Evolutionary conservation across 2,113 vertebrate genomes (phyloP), one percentile per base, ranked within the genome.

Genomic region (Micronisus gabar): DNA sequence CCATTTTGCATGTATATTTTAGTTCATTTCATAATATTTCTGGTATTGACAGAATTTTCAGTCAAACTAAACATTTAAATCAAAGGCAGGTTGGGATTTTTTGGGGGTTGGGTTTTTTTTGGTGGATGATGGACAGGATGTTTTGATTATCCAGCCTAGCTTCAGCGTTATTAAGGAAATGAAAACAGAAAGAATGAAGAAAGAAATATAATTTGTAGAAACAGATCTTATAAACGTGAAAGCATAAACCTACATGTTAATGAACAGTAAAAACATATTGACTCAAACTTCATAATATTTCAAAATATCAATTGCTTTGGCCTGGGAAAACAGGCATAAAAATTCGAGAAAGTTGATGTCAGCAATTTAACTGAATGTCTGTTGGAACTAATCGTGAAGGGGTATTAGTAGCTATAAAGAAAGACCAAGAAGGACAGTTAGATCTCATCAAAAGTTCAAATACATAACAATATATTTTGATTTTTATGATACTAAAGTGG

Each of bases 201-300:
- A 92, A 73, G 48, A 32, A 95, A 90, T 17, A 22, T 12, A 45
- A 55, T 45, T 78, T 81, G 27, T 66, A 92, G 55, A 94, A 91
- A 55, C 7, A 92, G 30, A 62, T 38, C 18, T 70, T 66, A 62
- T 38, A 88, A 88, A 72, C 6, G 76, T 80, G 9, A 9, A 79
- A 75, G 32, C 25, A 25, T 63, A 23, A 59, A 68, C 11, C 36
- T 36, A 73, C 9, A 36, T 17, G 7, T 48, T 61, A 81, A 85
- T 52, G 11, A 70, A 81, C 2, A 66, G 32, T 74, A 30, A 56
- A 78, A 70, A 13, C 41, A 62, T 45, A 67, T 16, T 84, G 8
- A 26, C 47, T 70, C 27, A 55, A 63, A 86, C 11, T 61, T 43
- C 47, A 48, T 83, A 73, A 17, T 55, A 81, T 90, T 92, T 93